Evolutionary conservation across 2,113 vertebrate species (phyloP), one percentile per base, ranked within the genome.

Genomic region (Dunckerocampus dactyliophorus): DNA sequence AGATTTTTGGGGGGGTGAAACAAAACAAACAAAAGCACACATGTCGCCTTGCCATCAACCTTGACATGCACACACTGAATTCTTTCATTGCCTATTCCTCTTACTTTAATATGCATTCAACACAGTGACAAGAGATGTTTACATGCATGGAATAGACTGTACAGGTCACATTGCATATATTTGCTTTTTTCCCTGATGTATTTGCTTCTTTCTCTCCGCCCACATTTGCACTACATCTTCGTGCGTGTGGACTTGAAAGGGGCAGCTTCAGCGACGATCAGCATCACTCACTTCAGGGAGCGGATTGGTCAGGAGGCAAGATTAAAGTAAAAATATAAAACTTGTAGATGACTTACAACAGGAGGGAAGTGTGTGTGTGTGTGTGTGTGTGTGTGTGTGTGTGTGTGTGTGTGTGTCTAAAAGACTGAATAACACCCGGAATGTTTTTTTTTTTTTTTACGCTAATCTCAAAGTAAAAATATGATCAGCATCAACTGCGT

Each of bases 161-260:
- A 65, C 61, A 69, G 69, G 80, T 81, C 69, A 80, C 49, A 37
- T 71, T 62, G 56, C 20, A 60, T 60, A 65, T 65, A 76, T 77
- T 21, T 28, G 74, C 53, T 61, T 2, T 48, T 28, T 54, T 63
- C 48, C 37, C 63, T 56, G 37, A 50, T 24, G 64, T 68, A 34
- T 59, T 62, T 59, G 39, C 71, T 52, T 71, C 67, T 70, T 68
- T 8, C 37, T 68, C 67, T 66, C 47, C 71, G 63, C 58, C 15
- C 57, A 8, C 51, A 43, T 43, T 50, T 62, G 66, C 20, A 21
- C 4, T 24, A 34, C 48, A 53, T 74, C 63, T 61, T 56, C 49
- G 59, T 72, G 74, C 50, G 79, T 72, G 71, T 74, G 74, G 80
- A 85, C 80, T 87, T 87, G 76, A 84, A 88, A 88, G 75, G 74